Conservation (phyloP, 2,113 vertebrate species). For the Microcebus tavaratra region DNA sequence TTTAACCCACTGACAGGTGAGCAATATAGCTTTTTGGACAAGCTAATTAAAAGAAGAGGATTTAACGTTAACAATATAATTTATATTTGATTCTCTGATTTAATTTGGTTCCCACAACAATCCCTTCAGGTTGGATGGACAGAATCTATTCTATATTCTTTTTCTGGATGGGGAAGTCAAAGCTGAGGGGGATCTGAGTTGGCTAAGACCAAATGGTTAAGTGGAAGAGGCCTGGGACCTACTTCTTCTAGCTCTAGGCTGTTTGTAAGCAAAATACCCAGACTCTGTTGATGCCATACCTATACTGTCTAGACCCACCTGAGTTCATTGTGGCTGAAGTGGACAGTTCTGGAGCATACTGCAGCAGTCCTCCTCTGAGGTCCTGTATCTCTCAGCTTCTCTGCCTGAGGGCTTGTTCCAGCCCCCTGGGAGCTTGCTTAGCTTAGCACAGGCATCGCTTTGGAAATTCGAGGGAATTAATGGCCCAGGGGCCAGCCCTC, state of each 20-base stretch:
- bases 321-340: background rate
- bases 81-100: conserved; percentile 40
- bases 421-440: background rate
- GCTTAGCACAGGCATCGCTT: background rate
- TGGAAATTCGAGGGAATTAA: background rate
- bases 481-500: background rate
- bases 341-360: background rate
- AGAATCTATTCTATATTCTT: background rate
- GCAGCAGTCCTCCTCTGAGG: background rate
- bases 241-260: background rate
- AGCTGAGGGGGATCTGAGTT: background rate
- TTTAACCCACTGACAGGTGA: conserved; percentile 14
- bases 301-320: background rate
- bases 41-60: conserved; percentile 43
- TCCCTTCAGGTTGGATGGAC: background rate
- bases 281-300: background rate
- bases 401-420: background rate
- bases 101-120: conserved; percentile 32
- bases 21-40: conserved; percentile 47
- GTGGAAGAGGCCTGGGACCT: background rate
- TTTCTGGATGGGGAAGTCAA: background rate
- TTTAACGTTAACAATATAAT: conserved; percentile 45
- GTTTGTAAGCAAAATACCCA: background rate
- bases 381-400: background rate
- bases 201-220: background rate